Conservation (phyloP, 2,888 invertebrate genomes). For the Sipha maydis region DNA sequence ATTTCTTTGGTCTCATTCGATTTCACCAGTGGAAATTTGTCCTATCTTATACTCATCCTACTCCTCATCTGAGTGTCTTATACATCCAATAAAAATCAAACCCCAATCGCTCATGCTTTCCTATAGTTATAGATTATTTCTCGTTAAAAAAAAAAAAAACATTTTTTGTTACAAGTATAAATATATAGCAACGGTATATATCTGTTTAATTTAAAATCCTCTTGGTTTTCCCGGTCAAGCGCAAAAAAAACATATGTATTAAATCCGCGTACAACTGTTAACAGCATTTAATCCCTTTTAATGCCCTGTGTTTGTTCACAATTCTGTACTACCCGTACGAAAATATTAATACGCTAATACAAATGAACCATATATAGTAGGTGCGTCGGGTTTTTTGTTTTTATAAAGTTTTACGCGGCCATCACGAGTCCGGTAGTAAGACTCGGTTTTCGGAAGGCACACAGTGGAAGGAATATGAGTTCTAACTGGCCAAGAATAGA, state of each 20-base stretch:
- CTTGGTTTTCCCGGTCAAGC: neutral
- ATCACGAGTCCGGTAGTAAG: neutral
- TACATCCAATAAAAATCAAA: too few relatives aligned
- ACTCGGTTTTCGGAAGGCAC: neutral
- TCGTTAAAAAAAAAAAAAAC: too few relatives aligned
- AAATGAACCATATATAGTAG: neutral
- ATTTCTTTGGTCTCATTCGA: too few relatives aligned
- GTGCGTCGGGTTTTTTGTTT: neutral
- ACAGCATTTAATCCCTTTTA: constrained; percentile 52
- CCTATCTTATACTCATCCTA: too few relatives aligned
- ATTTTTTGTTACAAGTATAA: too few relatives aligned
- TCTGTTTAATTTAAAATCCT: constrained; percentile 3
- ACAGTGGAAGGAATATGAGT: too few relatives aligned
- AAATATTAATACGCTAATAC: neutral
- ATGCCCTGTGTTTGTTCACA: neutral
- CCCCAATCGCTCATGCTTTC: too few relatives aligned
- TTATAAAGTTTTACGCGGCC: neutral
- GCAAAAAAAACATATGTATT: neutral
- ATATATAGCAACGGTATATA: too few relatives aligned
- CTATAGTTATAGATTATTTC: too few relatives aligned
- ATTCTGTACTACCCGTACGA: neutral
- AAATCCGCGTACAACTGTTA: constrained; percentile 29
- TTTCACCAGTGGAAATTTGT: too few relatives aligned
- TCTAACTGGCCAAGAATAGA: too few relatives aligned
- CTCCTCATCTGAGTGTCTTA: too few relatives aligned